These are phyloP conservation scores for Liodrosophila aerea DNA, from an alignment of 2,888 invertebrate genomes.

Conservation along the genomic window DNA sequence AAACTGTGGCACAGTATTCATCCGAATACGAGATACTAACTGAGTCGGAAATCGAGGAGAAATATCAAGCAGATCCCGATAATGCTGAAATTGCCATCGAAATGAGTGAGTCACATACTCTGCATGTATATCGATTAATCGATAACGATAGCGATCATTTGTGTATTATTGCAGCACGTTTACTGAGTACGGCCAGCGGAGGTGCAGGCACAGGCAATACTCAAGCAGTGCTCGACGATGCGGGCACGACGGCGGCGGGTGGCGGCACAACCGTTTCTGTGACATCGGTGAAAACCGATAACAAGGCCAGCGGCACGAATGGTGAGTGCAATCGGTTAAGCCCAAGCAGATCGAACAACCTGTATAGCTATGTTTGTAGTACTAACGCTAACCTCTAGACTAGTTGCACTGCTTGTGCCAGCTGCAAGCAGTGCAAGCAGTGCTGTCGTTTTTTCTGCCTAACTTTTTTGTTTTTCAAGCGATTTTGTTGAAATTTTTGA, in stretches of 20 bases:
- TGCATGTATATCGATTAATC: neutral
- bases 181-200: slow-evolving; percentile 68
- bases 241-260: slow-evolving; percentile 27
- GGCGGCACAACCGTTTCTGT: slow-evolving; percentile 52
- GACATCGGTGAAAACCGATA: slow-evolving; percentile 73
- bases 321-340: slow-evolving; percentile 57
- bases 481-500: too few relatives aligned
- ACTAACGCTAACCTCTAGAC: too few relatives aligned
- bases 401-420: too few relatives aligned
- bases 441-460: too few relatives aligned
- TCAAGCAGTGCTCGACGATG: slow-evolving; percentile 73
- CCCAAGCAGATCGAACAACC: too few relatives aligned
- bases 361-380: too few relatives aligned
- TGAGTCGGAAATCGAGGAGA: slow-evolving; percentile 82
- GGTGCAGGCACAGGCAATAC: slow-evolving; percentile 49
- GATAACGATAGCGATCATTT: neutral
- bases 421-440: too few relatives aligned
- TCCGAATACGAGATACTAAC: slow-evolving; percentile 82
- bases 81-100: slow-evolving; percentile 81
- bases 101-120: slow-evolving; percentile 75
- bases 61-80: slow-evolving; percentile 79
- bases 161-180: slow-evolving; percentile 64
- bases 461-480: too few relatives aligned
- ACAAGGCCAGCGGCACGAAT: slow-evolving; percentile 67
- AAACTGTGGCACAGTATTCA: slow-evolving; percentile 81